Evolutionary conservation across 2,113 vertebrate species (phyloP).

Genomic region (Cryptotis parvus): DNA sequence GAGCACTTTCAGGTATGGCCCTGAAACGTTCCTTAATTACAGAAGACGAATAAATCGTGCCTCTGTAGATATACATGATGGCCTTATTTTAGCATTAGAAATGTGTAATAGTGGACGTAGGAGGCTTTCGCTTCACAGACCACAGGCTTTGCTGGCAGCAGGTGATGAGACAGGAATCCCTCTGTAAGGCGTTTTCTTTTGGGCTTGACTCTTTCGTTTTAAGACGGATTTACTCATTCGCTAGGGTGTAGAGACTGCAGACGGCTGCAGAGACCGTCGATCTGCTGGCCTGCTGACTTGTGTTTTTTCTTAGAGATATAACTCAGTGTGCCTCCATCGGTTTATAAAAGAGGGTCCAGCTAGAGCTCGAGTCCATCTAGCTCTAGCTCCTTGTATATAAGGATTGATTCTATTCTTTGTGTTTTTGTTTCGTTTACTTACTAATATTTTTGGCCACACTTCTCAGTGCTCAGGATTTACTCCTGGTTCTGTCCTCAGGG

Average conservation of each 20-base stretch:
- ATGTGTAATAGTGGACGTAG: background rate
- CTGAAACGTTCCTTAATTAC: background rate
- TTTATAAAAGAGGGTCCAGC: conserved; percentile 45
- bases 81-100: conserved; percentile 53
- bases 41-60: background rate
- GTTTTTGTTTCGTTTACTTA: too few relatives aligned
- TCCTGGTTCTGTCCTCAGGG: too few relatives aligned
- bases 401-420: conserved; percentile 4
- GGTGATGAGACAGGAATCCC: background rate
- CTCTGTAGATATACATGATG: background rate
- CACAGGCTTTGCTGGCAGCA: too few relatives aligned
- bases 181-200: conserved; percentile 29
- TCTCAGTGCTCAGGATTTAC: too few relatives aligned
- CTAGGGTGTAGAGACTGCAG: conserved; percentile 11
- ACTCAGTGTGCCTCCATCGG: background rate
- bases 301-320: conserved; percentile 16
- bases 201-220: too few relatives aligned
- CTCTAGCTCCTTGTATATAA: conserved; percentile 20
- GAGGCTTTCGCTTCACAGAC: background rate
- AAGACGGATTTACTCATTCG: background rate
- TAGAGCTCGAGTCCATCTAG: background rate
- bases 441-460: too few relatives aligned
- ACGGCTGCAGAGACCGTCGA: background rate
- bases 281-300: background rate
- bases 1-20: too few relatives aligned